phyloP scores from a whole-genome alignment of 2,113 vertebrate species.

The Egretta garzetta region DNA sequence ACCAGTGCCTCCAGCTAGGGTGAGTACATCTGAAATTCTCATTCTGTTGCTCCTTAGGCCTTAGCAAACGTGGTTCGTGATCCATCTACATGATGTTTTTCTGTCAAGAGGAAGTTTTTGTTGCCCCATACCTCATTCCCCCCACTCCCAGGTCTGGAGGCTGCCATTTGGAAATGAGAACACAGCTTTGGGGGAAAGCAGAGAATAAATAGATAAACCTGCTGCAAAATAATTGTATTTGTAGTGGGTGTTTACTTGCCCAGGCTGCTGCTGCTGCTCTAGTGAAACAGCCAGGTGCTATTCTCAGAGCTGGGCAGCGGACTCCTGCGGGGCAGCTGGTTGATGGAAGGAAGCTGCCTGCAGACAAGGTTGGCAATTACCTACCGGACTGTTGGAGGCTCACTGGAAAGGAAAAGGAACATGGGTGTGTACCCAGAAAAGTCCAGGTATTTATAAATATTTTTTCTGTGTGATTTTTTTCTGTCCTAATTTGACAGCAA shows the following conservation, averaged over 20 bases:
- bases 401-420: not conserved
- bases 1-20: not conserved
- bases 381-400: not conserved
- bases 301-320: not conserved
- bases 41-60: not conserved
- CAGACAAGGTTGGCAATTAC: not conserved
- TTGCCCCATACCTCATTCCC: not conserved
- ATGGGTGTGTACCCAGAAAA: rapidly evolving
- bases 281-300: not conserved
- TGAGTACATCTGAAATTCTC: not conserved
- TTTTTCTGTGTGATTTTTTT: not conserved
- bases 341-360: not conserved
- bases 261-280: not conserved
- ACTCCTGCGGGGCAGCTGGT: not conserved
- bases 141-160: not conserved
- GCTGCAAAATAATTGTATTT: not conserved
- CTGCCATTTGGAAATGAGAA: not conserved
- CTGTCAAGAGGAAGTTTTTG: not conserved
- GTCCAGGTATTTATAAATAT: not conserved
- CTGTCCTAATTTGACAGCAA: not conserved
- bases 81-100: not conserved
- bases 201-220: not conserved
- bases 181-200: not conserved
- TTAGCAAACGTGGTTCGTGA: not conserved
- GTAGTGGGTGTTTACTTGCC: not conserved